Evolutionary conservation across 1,140 invertebrate species (phyloP).

Genomic region (Hyles vespertilio): DNA sequence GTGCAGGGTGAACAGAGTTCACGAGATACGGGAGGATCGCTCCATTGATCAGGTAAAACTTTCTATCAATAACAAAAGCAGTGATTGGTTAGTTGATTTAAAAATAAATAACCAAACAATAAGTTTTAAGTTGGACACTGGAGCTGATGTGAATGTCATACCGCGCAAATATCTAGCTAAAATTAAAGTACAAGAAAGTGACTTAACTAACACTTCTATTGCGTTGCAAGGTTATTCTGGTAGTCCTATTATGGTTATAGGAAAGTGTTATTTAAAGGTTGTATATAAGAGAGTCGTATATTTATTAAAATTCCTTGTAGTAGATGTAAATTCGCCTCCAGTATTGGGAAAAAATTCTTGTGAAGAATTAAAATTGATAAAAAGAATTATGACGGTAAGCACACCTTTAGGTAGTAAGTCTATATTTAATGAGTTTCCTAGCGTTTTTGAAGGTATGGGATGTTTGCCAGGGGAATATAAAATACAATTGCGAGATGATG

Average conservation of each 20-base stretch:
- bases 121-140: constrained; percentile 21
- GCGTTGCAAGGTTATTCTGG: constrained; percentile 21
- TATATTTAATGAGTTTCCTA: constrained; percentile 19
- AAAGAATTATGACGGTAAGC: too few species aligned
- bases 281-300: constrained; percentile 13
- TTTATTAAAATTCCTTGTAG: constrained; percentile 21
- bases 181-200: constrained; percentile 5
- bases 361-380: constrained; percentile 19
- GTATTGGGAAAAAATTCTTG: constrained; percentile 18
- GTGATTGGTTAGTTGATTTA: too few species aligned
- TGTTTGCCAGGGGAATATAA: constrained; percentile 22
- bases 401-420: constrained; percentile 3
- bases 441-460: too few species aligned
- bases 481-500: constrained; percentile 16
- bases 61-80: too few species aligned
- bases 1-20: too few species aligned
- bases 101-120: constrained; percentile 4
- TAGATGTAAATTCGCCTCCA: constrained; percentile 12
- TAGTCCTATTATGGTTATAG: constrained; percentile 14
- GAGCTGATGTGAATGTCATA: constrained; percentile 22
- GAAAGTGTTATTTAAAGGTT: constrained; percentile 17
- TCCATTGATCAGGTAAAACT: too few species aligned
- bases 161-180: constrained; percentile 9
- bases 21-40: too few species aligned
- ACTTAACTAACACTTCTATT: constrained; percentile 5